These are phyloP conservation scores for Syndactyla subalaris DNA, from an alignment of 2,797 vertebrate genomes.

Conservation along the genomic window DNA sequence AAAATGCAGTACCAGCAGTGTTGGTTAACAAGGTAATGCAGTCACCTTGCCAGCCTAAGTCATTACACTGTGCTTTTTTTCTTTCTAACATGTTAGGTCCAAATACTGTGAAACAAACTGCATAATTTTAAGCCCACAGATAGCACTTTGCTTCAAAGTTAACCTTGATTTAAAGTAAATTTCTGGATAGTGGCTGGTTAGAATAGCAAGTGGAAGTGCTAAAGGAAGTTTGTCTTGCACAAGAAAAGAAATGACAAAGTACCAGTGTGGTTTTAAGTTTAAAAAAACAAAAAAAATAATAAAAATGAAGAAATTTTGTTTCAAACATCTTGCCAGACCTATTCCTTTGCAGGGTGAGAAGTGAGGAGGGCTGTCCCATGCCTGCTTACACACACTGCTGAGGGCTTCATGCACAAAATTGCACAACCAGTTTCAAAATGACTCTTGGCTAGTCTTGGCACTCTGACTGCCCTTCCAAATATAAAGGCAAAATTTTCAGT, in stretches of 20 bases:
- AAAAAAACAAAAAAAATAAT: background rate
- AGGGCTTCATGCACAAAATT: background rate
- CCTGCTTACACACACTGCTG: background rate
- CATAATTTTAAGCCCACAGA: background rate
- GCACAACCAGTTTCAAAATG: background rate
- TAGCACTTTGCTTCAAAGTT: background rate
- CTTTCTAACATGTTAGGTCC: background rate
- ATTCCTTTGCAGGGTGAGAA: background rate
- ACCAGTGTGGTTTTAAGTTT: background rate
- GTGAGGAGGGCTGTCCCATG: background rate
- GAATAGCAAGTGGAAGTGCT: background rate
- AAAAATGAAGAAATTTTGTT: background rate
- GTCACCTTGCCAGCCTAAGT: background rate
- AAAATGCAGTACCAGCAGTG: background rate
- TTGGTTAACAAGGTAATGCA: conserved; percentile 3
- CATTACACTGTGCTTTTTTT: background rate
- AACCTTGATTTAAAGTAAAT: background rate
- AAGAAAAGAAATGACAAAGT: background rate
- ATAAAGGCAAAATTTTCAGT: background rate
- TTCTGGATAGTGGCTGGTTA: background rate
- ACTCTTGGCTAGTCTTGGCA: background rate
- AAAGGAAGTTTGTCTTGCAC: background rate
- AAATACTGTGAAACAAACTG: background rate
- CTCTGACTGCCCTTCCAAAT: background rate
- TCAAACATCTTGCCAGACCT: background rate